Base-by-base conservation (phyloP, 1,140 invertebrate species). In the Bombus pascuorum region DNA sequence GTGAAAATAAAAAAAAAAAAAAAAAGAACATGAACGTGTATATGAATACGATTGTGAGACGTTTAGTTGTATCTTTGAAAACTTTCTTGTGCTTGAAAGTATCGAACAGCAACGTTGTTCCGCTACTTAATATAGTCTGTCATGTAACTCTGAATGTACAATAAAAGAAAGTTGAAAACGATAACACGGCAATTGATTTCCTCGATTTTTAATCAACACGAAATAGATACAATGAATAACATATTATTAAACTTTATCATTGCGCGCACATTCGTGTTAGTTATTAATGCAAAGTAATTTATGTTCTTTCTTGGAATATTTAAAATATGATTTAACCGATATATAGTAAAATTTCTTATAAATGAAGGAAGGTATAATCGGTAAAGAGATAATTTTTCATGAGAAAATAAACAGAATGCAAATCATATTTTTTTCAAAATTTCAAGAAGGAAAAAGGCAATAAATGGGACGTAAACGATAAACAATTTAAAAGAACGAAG, bases 61-160 rank as follows among this genome's bases (percentile, higher is more conserved):
- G 8, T 82, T 82, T 74, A 44, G 28, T 82, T 82, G 25, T 65
- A 65, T 47, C 53, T 25, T 39, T 81, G 44, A 44, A 73, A 74
- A 65, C 53, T 47, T 82, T 65, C 47, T 53, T 75, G 32, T 32
- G 81, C 81, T 76, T 83, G 62, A 39, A 83, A 59, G 18, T 77
- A 68, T 82, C 9, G 39, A 83, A 68, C 44, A 77, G 39, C 76
- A 68, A 68, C 34, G 62, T 83, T 65, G 42, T 77, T 83, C 53
- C 57, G 28, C 74, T 34, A 83, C 68, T 66, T 83, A 83, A 68
- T 44, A 83, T 83, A 83, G 62, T 10, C 25, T 83, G 59, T 83
- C 59, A 83, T 83, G 81, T 83, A 83, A 83, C 65, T 83, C 81
- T 83, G 62, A 83, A 44, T 83, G 81, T 83, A 83, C 12, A 77